Base-by-base conservation (phyloP, 2,113 vertebrate species). In the Cololabis saira region DNA sequence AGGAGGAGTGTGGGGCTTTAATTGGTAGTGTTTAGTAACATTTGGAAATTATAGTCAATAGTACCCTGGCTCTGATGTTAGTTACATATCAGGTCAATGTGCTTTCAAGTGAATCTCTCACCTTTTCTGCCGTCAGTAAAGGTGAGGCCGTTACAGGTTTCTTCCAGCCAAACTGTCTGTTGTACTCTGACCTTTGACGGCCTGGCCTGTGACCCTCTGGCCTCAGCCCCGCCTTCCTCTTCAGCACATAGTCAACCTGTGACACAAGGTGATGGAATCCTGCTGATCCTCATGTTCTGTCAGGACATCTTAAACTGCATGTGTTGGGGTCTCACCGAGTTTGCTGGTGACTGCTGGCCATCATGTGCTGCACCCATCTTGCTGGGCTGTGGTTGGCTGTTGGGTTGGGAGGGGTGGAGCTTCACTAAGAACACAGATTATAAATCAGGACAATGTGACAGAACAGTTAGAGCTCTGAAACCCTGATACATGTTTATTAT, bases 91-190 rank as follows among this genome's bases (percentile, higher is more conserved):
- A 11, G 10, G 33, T 7, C 33, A 37, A 37, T 37, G 33, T 37
- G 6, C 33, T 37, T 7, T 37, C 6, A 4, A 7, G 57, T 5
- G 22, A 5, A 8, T 21, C 7, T 53, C 22, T 45, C 64, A 89
- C 89, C 83, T 77, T 77, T 12, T 84, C 59, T 44, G 87, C 89
- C 0, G 58, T 78, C 77, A 88, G 76, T 3, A 87, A 7, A 0
- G 89, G 87, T 0, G 89, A 89, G 2, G 48, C 71, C 57, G 60
- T 0, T 24, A 4, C 6, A 15, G 66, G 63, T 21, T 73, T 76
- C 77, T 78, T 85, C 55, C 70, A 69, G 54, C 61, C 21, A 43
- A 78, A 86, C 74, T 87, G 80, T 43, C 65, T 63, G 73, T 57
- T 47, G 48, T 88, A 86, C 60, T 88, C 85, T 42, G 88, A 78